Evolutionary conservation across 2,888 invertebrate species (phyloP).

Genomic region (Sisyra terminalis): DNA sequence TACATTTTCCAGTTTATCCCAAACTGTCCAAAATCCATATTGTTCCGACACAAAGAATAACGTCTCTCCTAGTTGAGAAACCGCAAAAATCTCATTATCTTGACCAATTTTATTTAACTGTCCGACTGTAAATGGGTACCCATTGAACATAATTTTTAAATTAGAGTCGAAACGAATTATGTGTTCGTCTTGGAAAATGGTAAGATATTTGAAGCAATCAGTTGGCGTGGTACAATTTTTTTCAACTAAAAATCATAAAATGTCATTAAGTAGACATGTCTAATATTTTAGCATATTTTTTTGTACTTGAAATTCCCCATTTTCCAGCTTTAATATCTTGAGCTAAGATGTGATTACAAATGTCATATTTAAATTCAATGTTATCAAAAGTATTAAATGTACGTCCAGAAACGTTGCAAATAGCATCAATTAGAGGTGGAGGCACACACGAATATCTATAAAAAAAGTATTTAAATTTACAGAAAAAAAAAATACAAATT

Average conservation of each 20-base stretch:
- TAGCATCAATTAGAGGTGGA: constrained; percentile 41
- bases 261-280: not conserved
- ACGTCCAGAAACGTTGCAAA: constrained; percentile 57
- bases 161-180: constrained; percentile 40
- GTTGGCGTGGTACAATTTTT: constrained; percentile 42
- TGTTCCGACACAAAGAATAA: constrained; percentile 49
- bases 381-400: constrained; percentile 69
- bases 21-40: constrained; percentile 58
- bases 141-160: constrained; percentile 49
- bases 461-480: too few species aligned
- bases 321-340: constrained; percentile 45
- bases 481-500: too few species aligned
- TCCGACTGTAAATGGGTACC: constrained; percentile 40
- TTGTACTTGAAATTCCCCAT: constrained; percentile 55
- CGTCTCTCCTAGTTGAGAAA: constrained; percentile 51
- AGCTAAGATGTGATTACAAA: constrained; percentile 65
- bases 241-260: constrained; percentile 31
- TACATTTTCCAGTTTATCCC: constrained; percentile 47
- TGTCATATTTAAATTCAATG: constrained; percentile 59
- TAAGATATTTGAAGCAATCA: constrained; percentile 43
- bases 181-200: constrained; percentile 42
- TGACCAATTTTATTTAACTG: constrained; percentile 42
- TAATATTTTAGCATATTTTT: not conserved
- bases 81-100: constrained; percentile 43
- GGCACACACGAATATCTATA: constrained; percentile 45